These are phyloP conservation scores for Dolichallabes microphthalmus DNA, from an alignment of 2,113 vertebrate genomes.

Conservation along the genomic window DNA sequence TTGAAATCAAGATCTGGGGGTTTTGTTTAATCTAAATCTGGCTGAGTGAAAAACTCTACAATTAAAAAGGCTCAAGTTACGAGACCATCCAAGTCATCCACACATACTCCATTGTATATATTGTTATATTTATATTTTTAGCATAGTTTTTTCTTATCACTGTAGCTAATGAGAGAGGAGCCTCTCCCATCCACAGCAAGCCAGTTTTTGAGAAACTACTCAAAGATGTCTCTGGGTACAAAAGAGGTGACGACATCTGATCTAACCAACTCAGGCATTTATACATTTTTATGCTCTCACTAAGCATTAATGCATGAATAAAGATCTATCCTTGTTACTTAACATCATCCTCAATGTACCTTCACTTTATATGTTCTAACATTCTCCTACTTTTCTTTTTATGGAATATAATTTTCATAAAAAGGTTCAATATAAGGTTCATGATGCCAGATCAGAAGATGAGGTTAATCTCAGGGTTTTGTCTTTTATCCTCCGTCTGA, in stretches of 20 bases:
- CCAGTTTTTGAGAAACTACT: not conserved
- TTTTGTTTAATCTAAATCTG: not conserved
- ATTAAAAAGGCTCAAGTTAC: not conserved
- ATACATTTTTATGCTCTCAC: not conserved
- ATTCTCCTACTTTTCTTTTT: not conserved
- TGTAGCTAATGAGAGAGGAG: too few relatives aligned
- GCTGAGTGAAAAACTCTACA: not conserved
- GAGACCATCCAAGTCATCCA: not conserved
- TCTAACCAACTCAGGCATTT: not conserved
- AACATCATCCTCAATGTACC: not conserved
- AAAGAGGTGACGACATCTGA: not conserved
- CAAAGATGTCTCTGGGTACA: not conserved
- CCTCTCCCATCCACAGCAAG: too few relatives aligned
- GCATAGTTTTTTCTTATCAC: too few relatives aligned
- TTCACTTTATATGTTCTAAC: not conserved
- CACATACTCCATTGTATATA: not conserved
- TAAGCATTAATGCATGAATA: not conserved
- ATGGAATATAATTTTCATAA: not conserved
- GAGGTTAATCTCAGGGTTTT: not conserved
- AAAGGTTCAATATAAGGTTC: too few relatives aligned
- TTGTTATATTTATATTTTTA: too few relatives aligned
- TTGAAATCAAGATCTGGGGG: not conserved
- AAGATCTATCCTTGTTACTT: not conserved
- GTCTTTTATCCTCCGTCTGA: not conserved
- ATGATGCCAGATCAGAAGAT: not conserved